Evolutionary conservation across 2,113 vertebrate genomes (phyloP).

Genomic region (Nestor notabilis): DNA sequence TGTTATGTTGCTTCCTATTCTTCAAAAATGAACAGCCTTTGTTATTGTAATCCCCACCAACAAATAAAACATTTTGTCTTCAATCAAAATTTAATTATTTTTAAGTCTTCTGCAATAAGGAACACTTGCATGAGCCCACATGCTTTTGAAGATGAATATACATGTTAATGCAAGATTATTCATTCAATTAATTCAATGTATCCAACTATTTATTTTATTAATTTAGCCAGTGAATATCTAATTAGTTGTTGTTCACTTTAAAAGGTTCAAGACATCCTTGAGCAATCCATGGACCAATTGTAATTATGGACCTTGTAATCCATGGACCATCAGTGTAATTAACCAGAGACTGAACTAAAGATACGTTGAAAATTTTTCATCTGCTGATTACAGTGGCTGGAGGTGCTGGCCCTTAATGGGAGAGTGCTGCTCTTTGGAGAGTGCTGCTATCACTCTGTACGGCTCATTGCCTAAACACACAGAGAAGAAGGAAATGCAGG

Average conservation of each 20-base stretch:
- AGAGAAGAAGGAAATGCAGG: background rate
- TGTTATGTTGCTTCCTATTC: background rate
- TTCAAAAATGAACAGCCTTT: background rate
- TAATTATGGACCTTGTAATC: too few relatives aligned
- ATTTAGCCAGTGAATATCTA: background rate
- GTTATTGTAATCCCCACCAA: background rate
- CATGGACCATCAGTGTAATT: background rate
- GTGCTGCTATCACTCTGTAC: rapidly evolving
- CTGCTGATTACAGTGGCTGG: background rate
- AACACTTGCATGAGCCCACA: background rate
- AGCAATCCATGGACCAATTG: background rate
- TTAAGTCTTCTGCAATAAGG: background rate
- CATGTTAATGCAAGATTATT: background rate
- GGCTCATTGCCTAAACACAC: background rate
- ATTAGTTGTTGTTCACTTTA: background rate
- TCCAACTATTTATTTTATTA: background rate
- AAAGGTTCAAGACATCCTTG: background rate
- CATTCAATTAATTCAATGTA: background rate
- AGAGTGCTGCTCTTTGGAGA: background rate
- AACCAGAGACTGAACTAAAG: background rate
- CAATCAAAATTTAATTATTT: background rate
- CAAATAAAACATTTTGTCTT: background rate
- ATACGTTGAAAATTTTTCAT: background rate
- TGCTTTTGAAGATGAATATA: background rate
- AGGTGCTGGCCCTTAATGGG: background rate